Percentiles rank a stretch among this genome's conserved stretches.
These are phyloP conservation scores for Zaprionus taronus DNA, from an alignment of 1,140 invertebrate species.

Conservation along the genomic window DNA sequence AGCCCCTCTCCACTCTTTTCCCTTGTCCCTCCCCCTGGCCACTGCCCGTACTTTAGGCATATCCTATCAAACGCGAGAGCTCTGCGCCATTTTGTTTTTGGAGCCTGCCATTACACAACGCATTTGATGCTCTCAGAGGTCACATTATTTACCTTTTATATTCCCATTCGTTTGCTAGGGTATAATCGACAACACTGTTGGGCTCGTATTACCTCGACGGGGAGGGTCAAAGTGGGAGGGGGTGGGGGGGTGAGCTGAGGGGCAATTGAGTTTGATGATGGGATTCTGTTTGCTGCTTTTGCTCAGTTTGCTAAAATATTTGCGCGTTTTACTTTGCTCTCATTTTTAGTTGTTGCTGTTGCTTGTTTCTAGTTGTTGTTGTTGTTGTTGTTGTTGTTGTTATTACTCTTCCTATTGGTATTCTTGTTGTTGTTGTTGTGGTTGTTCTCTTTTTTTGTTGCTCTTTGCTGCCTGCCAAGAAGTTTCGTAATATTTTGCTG, in stretches of 20 bases:
- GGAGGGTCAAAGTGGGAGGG: not conserved
- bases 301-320: not conserved
- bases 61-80: constrained; percentile 55
- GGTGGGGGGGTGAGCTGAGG: too few relatives aligned
- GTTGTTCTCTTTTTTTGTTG: not conserved
- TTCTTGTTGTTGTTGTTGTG: not conserved
- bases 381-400: constrained; percentile 5
- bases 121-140: constrained; percentile 82
- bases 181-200: not conserved
- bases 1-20: not conserved
- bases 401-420: not conserved
- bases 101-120: constrained; percentile 72
- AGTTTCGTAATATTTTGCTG: constrained; percentile 68
- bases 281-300: not conserved
- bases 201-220: not conserved
- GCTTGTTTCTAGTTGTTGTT: constrained; percentile 1
- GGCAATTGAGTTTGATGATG: constrained; percentile 34
- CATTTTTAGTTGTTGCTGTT: constrained; percentile 14
- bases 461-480: constrained; percentile 15
- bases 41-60: constrained; percentile 34
- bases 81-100: constrained; percentile 52
- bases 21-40: not conserved
- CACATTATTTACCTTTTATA: constrained; percentile 83
- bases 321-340: constrained; percentile 38
- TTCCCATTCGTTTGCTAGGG: constrained; percentile 67